Base-by-base conservation (phyloP, 2,797 vertebrate species). In the Leuciscus waleckii region DNA sequence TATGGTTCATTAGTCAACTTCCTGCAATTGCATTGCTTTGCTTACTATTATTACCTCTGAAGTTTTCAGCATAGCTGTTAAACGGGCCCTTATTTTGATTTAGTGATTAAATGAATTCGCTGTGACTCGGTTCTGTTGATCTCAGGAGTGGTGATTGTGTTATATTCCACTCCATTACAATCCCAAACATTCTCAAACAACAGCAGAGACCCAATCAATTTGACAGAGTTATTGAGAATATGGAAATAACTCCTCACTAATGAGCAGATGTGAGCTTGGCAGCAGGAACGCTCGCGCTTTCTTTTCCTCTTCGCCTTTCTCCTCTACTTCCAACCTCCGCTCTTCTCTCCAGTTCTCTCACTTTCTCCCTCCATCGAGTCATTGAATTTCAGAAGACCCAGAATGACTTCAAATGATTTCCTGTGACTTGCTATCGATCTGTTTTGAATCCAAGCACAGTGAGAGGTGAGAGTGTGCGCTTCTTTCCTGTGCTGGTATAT, bases 1-100 rank as follows among this genome's bases (percentile, higher is more conserved):
- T 93, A 93, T 89, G 92, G 84, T 93, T 93, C 95, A 95, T 95
- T 95, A 94, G 94, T 94, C 92, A 90, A 89, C 89, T 90, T 90
- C 88, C 86, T 87, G 90, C 86, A 86, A 88, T 82, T 91, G 93
- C 93, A 94, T 93, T 91, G 93, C 88, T 83, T 87, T 81, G 82
- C 87, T 79, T 84, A 78, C 82, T 87, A 58, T 86, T 89, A 89
- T 86, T 87, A 86, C 84, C 65, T 58, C 35, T 83, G 14, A 76
- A 61, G 56, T 76, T 79, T 86, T 79, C 29, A 19, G 37, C 10
- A 5, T n/a, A 17, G 56, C 37, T 56, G n/a, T 75, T 70, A 79
- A 83, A 78, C 54, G 9, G 79, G 56, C 49, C 54, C 19, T 82
- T 79, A 67, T 88, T 88, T 81, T 56, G 68, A 71, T 81, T 88